Evolutionary conservation across 2,888 invertebrate species (phyloP).

Genomic region (Alviniconcha strummeri): DNA sequence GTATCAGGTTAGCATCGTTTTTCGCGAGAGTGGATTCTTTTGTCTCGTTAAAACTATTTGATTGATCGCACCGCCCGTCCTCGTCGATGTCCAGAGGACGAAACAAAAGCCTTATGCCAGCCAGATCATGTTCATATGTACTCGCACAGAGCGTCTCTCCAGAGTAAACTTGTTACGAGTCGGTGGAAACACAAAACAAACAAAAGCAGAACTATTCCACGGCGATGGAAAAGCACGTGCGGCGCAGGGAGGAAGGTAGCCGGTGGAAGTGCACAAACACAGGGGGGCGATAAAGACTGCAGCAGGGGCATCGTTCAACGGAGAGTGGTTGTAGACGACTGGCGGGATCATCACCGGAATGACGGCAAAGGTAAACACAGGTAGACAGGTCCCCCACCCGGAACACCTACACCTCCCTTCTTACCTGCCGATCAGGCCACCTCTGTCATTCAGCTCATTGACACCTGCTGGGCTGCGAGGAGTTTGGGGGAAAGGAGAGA

Average conservation of each 20-base stretch:
- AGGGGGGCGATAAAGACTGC: neutral
- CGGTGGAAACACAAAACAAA: too few species aligned
- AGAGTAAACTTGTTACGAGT: too few species aligned
- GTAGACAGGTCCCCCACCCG: neutral
- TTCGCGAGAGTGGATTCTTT: too few species aligned
- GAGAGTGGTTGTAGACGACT: neutral
- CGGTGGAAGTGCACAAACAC: neutral
- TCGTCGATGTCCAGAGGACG: too few species aligned
- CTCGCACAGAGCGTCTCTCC: too few species aligned
- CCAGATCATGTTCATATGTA: too few species aligned
- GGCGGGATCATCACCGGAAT: conserved; percentile 15
- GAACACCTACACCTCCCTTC: neutral
- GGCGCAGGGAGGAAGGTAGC: neutral
- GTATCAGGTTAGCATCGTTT: too few species aligned
- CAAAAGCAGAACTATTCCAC: too few species aligned
- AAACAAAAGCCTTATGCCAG: too few species aligned
- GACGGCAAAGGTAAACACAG: conserved; percentile 4
- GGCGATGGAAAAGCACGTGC: neutral
- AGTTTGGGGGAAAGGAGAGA: neutral
- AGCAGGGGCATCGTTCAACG: neutral
- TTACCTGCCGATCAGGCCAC: neutral
- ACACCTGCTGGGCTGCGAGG: conserved; percentile 7
- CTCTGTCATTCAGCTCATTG: conserved; percentile 23
- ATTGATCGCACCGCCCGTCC: too few species aligned
- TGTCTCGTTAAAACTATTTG: too few species aligned